Evolutionary conservation across 2,888 invertebrate species (phyloP), one percentile per base, ranked within the genome.

Genomic region (Parasteatoda lunata): DNA sequence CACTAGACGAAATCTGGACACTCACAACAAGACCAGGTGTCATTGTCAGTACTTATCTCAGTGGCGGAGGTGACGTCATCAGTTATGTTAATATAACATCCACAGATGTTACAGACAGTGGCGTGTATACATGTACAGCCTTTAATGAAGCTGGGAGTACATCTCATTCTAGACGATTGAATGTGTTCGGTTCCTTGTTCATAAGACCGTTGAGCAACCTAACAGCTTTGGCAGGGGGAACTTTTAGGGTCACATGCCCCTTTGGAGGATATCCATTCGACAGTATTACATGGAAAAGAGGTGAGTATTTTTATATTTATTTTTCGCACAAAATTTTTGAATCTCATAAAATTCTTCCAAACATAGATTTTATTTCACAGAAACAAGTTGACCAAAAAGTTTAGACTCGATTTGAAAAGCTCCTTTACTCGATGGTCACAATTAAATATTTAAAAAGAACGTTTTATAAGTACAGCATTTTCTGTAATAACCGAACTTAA

Each of bases 201-300:
- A 83, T 89, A 45, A 88, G 89, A 64, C 88, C 89, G 3, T 51
- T 88, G 15, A 78, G 78, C 51, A 90, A 90, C 66, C n/a, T 89
- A 65, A 89, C 90, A 8, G 90, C 87, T n/a, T 64, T 90, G 45
- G 88, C 89, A 69, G 89, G 89, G 47, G 79, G 86, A 45, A 85
- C 69, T 47, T 84, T 89, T 71, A 66, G 65, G 49, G 88, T 90
- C 9, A 79, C 84, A 70, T 90, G 90, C 73, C 90, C 90, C 13
- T 89, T 89, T 75, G 89, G 89, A 11, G 90, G 90, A 13, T 90
- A 90, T 81, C 90, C 90, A 3, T 85, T 89, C 48, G 88, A 89
- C 45, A 78, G 77, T 45, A 85, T 90, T 47, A 59, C 69, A 4
- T 90, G 90, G 90, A 87, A 88, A 59, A 88, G 83, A 89, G 90